Evolutionary conservation across 2,797 vertebrate species (phyloP).

Genomic region (Phaenicophaeus curvirostris): DNA sequence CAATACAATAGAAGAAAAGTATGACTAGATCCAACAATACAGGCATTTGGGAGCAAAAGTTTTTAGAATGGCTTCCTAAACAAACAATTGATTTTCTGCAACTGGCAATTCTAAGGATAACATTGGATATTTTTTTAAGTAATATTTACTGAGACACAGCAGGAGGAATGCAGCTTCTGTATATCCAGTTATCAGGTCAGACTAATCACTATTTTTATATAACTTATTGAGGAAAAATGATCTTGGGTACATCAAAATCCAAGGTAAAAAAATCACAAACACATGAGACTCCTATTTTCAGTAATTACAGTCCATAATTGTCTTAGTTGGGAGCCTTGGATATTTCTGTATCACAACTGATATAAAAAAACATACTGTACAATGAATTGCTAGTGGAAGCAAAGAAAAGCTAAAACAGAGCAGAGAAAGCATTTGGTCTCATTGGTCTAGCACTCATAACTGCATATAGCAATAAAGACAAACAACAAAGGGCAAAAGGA

Average conservation of each 20-base stretch:
- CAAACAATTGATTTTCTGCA: neutral
- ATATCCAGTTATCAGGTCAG: neutral
- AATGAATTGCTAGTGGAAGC: neutral
- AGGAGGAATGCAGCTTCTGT: neutral
- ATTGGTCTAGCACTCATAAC: neutral
- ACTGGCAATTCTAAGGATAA: neutral
- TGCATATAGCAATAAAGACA: neutral
- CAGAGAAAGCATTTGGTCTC: neutral
- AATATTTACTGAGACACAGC: neutral
- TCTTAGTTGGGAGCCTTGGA: neutral
- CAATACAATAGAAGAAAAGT: accelerated
- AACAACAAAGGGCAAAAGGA: neutral
- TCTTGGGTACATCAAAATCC: neutral
- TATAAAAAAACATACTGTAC: neutral
- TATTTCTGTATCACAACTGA: neutral
- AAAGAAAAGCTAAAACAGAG: neutral
- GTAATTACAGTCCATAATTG: neutral
- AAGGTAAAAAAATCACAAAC: neutral
- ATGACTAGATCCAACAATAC: neutral
- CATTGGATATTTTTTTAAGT: neutral
- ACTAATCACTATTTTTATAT: neutral
- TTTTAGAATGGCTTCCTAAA: neutral
- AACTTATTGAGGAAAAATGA: neutral
- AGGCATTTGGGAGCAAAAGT: neutral
- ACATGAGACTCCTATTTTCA: neutral